Percentiles rank a stretch among this genome's conserved stretches.
Conservation (phyloP, 2,797 vertebrate genomes). For the Macroramphosus scolopax region DNA sequence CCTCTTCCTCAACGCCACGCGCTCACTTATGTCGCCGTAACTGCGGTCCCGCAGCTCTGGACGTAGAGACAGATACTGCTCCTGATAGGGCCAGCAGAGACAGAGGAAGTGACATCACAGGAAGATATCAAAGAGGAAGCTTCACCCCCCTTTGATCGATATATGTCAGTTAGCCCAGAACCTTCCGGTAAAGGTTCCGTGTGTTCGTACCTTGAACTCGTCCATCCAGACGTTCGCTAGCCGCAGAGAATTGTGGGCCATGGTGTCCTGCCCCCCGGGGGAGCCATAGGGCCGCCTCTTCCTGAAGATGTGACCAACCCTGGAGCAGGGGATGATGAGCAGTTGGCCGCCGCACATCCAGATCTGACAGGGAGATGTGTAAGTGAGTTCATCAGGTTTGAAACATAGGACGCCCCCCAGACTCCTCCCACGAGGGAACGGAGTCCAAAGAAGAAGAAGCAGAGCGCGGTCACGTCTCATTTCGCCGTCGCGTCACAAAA, state of each 20-base stretch:
- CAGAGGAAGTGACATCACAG: conserved; percentile 23
- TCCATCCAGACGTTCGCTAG: conserved; percentile 97
- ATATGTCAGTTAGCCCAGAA: no score
- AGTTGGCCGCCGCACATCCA: conserved; percentile 98
- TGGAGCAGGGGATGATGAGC: conserved; percentile 92
- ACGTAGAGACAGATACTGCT: conserved; percentile 91
- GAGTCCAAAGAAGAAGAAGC: no score
- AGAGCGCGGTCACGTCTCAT: no score
- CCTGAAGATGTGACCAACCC: conserved; percentile 96
- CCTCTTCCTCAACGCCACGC: conserved; percentile 81
- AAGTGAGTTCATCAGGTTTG: no score
- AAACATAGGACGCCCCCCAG: no score
- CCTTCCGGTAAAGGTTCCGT: no score
- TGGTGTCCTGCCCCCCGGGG: conserved; percentile 92
- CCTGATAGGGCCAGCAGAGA: conserved; percentile 68
- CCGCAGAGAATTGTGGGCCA: conserved; percentile 93
- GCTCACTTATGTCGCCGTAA: conserved; percentile 88
- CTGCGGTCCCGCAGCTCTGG: conserved; percentile 85
- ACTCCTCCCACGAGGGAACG: no score
- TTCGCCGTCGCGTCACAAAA: no score
- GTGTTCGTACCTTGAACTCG: conserved; percentile 87
- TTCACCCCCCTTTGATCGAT: no score
- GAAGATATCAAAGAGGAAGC: no score
- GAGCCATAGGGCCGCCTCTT: conserved; percentile 94
- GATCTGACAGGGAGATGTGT: no score